Base-by-base conservation (phyloP, 2,113 vertebrate genomes). In the Guaruba guarouba region DNA sequence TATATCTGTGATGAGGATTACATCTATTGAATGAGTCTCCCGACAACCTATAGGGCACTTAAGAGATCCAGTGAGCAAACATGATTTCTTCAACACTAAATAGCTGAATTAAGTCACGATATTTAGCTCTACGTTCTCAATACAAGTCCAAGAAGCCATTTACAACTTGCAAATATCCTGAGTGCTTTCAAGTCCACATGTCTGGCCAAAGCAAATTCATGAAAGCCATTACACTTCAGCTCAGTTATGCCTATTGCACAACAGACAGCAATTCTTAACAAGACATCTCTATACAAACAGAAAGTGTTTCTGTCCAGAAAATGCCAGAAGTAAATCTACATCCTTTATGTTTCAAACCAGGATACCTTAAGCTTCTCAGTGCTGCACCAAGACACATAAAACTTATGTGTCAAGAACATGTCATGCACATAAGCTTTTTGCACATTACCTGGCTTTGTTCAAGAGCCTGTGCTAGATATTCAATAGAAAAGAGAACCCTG, bases 181-280 rank as follows among this genome's bases (percentile, higher is more conserved):
- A 95, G 43, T 86, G 28, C 86, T 92, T 77, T 70, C 33, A 94
- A 84, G 61, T 57, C 27, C 29, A 13, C 27, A 51, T 6, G 20
- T 48, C 57, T 57, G 54, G 69, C 80, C 86, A 88, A 88, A 89
- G 37, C 39, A 93, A 94, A 93, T 41, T 83, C 48, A 46, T 6
- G 46, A 90, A 94, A 70, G 24, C 17, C 59, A 49, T 54, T 64
- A 64, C 49, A 49, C 73, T 69, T 57, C 82, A 88, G 59, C 44
- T 86, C 74, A 75, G 61, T 35, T 66, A 84, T 17, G 27, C 18
- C 74, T 75, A 52, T 76, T 93, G 74, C 91, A 84, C 89, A 97
- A 93, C 33, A 78, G 68, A 74, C 0, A 86, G 25, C 35, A 84
- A 91, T 64, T 95, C 91, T 81, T 78, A 61, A 18, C 25, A 78